Evolutionary conservation across 1,140 invertebrate genomes (phyloP).

Genomic region (Gryllus bimaculatus): DNA sequence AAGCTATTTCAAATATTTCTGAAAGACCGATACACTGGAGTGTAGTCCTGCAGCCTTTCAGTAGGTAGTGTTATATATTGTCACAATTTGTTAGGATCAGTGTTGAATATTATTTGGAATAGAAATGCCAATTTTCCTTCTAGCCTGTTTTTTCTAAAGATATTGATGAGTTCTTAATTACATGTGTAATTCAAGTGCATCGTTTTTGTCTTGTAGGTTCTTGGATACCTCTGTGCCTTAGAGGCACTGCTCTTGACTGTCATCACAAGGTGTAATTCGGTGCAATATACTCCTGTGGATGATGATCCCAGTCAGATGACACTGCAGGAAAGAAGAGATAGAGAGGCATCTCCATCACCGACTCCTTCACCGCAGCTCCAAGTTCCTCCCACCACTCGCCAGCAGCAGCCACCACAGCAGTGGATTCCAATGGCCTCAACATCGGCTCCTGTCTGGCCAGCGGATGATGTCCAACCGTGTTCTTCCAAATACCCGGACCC

Average conservation of each 20-base stretch:
- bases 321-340: conserved; percentile 21
- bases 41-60: too few relatives aligned
- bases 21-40: too few relatives aligned
- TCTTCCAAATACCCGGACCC: conserved; percentile 45
- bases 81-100: too few relatives aligned
- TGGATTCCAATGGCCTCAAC: conserved; percentile 9
- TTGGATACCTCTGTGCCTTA: conserved; percentile 28
- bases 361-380: conserved; percentile 24
- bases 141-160: too few relatives aligned
- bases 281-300: conserved; percentile 25
- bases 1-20: too few relatives aligned
- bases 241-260: conserved; percentile 27
- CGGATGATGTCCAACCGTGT: conserved; percentile 47
- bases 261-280: conserved; percentile 25
- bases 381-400: conserved; percentile 25
- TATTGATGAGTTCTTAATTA: too few relatives aligned
- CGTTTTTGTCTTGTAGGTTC: conserved; percentile 22
- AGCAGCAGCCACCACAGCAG: conserved; percentile 22
- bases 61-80: too few relatives aligned
- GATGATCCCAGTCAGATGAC: conserved; percentile 30
- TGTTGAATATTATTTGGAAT: too few relatives aligned
- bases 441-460: conserved; percentile 29
- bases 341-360: conserved; percentile 24
- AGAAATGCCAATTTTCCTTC: too few relatives aligned
- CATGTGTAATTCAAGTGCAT: too few relatives aligned